These are phyloP conservation scores for Drymonia ruficornis DNA, from an alignment of 2,888 invertebrate species.

Conservation along the genomic window DNA sequence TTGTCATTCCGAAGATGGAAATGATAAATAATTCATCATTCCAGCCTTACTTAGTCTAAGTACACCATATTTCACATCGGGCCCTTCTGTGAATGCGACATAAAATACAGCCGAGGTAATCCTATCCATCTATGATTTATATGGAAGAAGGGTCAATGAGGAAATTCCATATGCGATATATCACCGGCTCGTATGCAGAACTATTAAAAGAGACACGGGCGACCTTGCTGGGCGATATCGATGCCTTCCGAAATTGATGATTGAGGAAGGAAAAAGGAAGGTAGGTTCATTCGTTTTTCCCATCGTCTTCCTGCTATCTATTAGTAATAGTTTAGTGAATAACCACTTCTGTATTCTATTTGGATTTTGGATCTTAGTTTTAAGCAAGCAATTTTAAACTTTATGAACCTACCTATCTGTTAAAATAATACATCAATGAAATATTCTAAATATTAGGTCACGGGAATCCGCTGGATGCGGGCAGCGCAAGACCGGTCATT, in stretches of 20 bases:
- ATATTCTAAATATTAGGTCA: no score
- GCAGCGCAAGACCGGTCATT: no score
- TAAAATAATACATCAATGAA: no score
- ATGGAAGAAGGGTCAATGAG: slow-evolving; percentile 73
- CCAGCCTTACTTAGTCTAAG: slow-evolving; percentile 78
- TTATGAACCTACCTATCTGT: no score
- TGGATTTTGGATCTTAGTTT: no score
- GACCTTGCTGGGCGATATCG: slow-evolving; percentile 21
- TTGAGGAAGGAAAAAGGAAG: no score
- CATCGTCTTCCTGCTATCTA: no score
- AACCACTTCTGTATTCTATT: no score
- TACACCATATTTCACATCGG: slow-evolving; percentile 78
- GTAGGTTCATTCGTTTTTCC: no score
- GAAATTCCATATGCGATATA: slow-evolving; percentile 74
- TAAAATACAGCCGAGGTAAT: slow-evolving; percentile 80
- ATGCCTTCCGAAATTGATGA: slow-evolving; percentile 14
- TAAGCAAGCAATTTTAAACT: no score
- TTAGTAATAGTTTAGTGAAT: no score
- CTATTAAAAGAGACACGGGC: slow-evolving; percentile 48
- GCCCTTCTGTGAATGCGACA: slow-evolving; percentile 77
- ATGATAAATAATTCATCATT: slow-evolving; percentile 81
- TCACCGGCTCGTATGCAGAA: slow-evolving; percentile 62
- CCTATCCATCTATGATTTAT: slow-evolving; percentile 82
- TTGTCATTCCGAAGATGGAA: slow-evolving; percentile 64
- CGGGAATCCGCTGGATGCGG: no score